Evolutionary conservation across 2,888 invertebrate genomes (phyloP).

Genomic region (Clanis bilineata): DNA sequence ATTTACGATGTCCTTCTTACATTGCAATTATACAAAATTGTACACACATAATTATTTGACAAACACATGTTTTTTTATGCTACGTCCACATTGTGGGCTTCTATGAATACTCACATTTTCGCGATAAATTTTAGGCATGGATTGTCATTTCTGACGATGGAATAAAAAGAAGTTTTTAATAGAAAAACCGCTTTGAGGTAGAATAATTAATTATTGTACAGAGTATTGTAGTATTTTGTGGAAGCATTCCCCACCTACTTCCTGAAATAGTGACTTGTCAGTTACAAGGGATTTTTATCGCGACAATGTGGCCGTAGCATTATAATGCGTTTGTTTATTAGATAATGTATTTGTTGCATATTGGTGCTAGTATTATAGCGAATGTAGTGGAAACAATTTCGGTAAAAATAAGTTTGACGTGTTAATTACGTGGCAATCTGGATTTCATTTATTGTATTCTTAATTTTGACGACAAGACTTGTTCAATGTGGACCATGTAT

Average conservation of each 20-base stretch:
- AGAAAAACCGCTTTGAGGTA: too few relatives aligned
- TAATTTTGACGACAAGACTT: neutral
- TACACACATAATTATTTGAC: neutral
- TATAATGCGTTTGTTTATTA: neutral
- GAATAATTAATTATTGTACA: too few relatives aligned
- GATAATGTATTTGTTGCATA: constrained; percentile 10
- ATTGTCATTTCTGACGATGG: too few relatives aligned
- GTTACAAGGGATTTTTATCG: too few relatives aligned
- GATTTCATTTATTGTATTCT: neutral
- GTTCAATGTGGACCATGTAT: neutral
- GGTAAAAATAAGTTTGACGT: neutral
- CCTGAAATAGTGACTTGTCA: too few relatives aligned
- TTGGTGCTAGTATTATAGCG: constrained; percentile 17
- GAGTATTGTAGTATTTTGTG: too few relatives aligned
- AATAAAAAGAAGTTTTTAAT: too few relatives aligned
- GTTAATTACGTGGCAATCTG: neutral
- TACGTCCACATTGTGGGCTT: too few relatives aligned
- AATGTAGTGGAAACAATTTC: neutral
- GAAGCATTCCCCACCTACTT: too few relatives aligned
- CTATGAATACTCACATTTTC: too few relatives aligned
- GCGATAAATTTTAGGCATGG: too few relatives aligned
- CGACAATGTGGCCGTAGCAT: too few relatives aligned
- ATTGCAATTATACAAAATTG: neutral
- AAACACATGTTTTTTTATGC: neutral
- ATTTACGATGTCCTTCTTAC: neutral